A percentile compares a stretch with the other conserved stretches of the same genome.
Conservation (phyloP, 2,113 vertebrate species). For the Coptodon bakossiorum region DNA sequence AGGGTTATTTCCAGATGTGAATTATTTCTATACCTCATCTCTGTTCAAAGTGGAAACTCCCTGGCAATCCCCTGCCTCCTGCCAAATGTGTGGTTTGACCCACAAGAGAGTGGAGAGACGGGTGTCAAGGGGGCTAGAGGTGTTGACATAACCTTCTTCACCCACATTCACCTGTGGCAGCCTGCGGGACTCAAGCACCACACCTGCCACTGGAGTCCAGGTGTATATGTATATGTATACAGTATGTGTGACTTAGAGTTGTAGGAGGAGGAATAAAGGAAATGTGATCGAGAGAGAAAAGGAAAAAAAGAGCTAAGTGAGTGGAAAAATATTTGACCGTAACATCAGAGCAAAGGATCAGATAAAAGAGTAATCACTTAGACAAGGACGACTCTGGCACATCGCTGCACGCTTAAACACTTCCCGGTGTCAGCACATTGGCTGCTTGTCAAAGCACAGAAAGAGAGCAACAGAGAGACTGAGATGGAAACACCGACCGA, state of each 20-base stretch:
- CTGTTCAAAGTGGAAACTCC: conserved; percentile 54
- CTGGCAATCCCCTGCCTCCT: conserved; percentile 27
- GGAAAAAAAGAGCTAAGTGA: neutral
- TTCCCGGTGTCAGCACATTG: conserved; percentile 62
- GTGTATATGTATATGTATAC: neutral
- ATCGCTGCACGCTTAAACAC: conserved; percentile 38
- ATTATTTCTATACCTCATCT: conserved; percentile 34
- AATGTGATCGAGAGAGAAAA: neutral
- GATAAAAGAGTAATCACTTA: conserved; percentile 61
- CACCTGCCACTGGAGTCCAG: conserved; percentile 38
- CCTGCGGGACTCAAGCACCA: conserved; percentile 20
- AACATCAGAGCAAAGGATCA: conserved; percentile 26
- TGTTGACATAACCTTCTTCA: conserved; percentile 39
- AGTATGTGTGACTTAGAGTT: neutral
- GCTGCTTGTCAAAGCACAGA: conserved; percentile 43
- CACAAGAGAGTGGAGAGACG: neutral
- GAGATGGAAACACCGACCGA: conserved; percentile 4
- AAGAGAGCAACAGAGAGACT: conserved; percentile 10
- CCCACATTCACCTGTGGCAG: conserved; percentile 31
- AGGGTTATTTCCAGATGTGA: conserved; percentile 36
- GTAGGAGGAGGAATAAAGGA: neutral
- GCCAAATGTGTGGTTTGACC: conserved; percentile 46
- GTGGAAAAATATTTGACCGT: conserved; percentile 18
- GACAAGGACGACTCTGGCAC: conserved; percentile 36
- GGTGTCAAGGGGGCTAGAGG: conserved; percentile 11